These are phyloP conservation scores for Amniataba percoides DNA, from an alignment of 2,797 vertebrate species.

Conservation along the genomic window DNA sequence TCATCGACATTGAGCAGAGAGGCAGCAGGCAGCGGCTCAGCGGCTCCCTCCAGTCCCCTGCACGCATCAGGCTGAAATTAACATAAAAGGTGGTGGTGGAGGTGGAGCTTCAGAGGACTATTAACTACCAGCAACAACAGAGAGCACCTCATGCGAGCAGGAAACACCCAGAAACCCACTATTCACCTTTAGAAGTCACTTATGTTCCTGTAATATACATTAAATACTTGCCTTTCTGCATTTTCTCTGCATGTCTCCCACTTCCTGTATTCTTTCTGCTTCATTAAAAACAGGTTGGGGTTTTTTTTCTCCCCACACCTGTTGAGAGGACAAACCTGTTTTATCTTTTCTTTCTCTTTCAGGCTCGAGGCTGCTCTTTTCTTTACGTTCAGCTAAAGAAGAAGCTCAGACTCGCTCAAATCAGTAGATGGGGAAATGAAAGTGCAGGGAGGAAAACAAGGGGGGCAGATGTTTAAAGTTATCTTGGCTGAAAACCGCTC, in stretches of 20 bases:
- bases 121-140: slow-evolving; percentile 60
- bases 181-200: not conserved
- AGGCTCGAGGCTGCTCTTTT: not conserved
- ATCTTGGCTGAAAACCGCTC: slow-evolving; percentile 17
- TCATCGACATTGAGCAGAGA: slow-evolving; percentile 50
- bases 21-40: slow-evolving; percentile 29
- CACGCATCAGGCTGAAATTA: slow-evolving; percentile 75
- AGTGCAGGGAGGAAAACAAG: not conserved
- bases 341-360: not conserved
- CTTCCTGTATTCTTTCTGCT: not conserved
- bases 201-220: not conserved
- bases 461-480: slow-evolving; percentile 6
- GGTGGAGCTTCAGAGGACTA: slow-evolving; percentile 73
- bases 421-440: slow-evolving; percentile 11
- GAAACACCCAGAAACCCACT: not conserved
- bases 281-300: not conserved
- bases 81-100: slow-evolving; percentile 79
- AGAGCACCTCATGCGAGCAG: not conserved
- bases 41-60: slow-evolving; percentile 43
- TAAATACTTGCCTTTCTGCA: not conserved
- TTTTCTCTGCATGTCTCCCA: not conserved
- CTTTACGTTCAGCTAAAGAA: not conserved
- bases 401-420: not conserved
- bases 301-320: slow-evolving; percentile 12
- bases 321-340: slow-evolving; percentile 34